Evolutionary conservation across 2,888 invertebrate genomes (phyloP).

Genomic region (Mythimna pallens): DNA sequence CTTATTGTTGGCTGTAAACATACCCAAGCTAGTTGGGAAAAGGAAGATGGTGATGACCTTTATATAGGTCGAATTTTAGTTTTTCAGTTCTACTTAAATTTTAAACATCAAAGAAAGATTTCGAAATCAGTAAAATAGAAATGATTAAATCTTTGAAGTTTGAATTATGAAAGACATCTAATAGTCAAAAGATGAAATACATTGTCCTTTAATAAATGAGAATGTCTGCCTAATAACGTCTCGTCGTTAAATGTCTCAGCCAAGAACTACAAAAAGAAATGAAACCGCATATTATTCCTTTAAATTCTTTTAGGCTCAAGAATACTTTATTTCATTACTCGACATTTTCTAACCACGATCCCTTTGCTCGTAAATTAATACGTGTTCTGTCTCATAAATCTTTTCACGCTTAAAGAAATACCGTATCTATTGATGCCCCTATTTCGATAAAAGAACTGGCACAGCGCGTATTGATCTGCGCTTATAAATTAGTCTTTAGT

Average conservation of each 20-base stretch:
- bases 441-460: constrained; percentile 27
- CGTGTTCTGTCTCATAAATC: constrained; percentile 60
- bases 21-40: neutral
- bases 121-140: neutral
- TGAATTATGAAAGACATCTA: neutral
- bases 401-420: constrained; percentile 50
- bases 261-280: constrained; percentile 14
- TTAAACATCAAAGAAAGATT: neutral
- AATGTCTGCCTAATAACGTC: neutral
- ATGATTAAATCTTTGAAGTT: neutral
- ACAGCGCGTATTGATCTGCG: neutral
- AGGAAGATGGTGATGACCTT: neutral
- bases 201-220: constrained; percentile 13
- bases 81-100: neutral
- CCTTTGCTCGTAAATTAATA: constrained; percentile 57
- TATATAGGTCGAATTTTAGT: neutral
- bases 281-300: constrained; percentile 24
- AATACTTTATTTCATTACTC: constrained; percentile 50
- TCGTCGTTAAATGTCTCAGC: too few species aligned
- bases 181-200: neutral
- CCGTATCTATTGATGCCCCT: constrained; percentile 46
- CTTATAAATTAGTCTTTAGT: constrained; percentile 1
- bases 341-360: constrained; percentile 46
- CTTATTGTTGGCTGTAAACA: too few species aligned
- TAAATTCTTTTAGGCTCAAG: constrained; percentile 38